Conservation (phyloP, 2,113 vertebrate species). For the Anguilla rostrata region DNA sequence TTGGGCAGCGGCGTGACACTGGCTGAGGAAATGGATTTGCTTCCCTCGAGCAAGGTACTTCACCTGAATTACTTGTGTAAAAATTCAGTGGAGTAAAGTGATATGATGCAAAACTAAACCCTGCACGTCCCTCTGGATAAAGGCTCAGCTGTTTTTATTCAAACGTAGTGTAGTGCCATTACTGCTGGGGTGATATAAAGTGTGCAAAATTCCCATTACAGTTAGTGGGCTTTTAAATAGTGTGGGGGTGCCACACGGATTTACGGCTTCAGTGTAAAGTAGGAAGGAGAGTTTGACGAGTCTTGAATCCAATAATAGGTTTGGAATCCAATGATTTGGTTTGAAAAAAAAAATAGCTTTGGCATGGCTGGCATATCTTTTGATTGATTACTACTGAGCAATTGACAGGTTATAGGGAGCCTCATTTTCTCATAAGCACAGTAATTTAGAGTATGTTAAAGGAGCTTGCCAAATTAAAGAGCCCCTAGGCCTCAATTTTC, state of each 20-base stretch:
- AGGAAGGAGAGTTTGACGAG: too few species aligned
- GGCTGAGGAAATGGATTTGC: background rate
- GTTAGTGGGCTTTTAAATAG: background rate
- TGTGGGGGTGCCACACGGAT: background rate
- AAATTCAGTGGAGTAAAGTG: background rate
- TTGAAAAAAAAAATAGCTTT: too few species aligned
- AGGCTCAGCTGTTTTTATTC: background rate
- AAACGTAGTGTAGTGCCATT: background rate
- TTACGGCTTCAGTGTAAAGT: too few species aligned
- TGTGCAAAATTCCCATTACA: background rate
- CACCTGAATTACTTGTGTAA: background rate
- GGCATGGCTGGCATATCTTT: too few species aligned
- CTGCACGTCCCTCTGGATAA: background rate
- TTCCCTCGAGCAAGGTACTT: background rate
- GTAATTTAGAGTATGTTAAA: too few species aligned
- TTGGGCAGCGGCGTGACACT: background rate
- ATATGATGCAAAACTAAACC: background rate
- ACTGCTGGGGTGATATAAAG: background rate
- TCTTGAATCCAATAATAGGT: too few species aligned
- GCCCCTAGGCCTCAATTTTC: too few species aligned
- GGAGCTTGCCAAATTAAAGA: too few species aligned
- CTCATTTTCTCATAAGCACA: too few species aligned
- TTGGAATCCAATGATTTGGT: too few species aligned
- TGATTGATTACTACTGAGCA: too few species aligned
- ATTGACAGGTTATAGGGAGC: too few species aligned